Evolutionary conservation across 35 echinoderm and acorn worm genomes (phyloP).

Genomic region (Anneissia japonica): DNA sequence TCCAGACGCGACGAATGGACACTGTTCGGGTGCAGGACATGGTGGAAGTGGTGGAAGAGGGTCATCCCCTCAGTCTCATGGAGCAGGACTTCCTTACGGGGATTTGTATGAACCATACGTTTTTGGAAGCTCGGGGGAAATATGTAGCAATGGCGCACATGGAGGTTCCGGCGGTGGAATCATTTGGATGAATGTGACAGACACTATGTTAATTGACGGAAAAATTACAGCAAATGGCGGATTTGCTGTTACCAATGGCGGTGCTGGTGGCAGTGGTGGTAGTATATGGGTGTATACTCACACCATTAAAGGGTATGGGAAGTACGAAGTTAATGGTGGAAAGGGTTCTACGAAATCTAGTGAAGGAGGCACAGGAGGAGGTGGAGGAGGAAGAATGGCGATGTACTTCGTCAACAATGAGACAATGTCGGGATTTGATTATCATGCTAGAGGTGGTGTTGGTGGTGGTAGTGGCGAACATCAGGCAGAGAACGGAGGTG

Average conservation of each 20-base stretch:
- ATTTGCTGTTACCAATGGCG: slow-evolving; percentile 45
- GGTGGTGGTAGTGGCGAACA: slow-evolving; percentile 8
- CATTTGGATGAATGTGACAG: slow-evolving; percentile 82
- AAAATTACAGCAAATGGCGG: slow-evolving; percentile 83
- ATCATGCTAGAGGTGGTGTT: slow-evolving; percentile 66
- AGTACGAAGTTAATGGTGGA: slow-evolving; percentile 60
- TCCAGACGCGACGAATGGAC: slow-evolving; percentile 30
- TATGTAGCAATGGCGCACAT: slow-evolving; percentile 1
- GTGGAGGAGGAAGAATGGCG: slow-evolving; percentile 60
- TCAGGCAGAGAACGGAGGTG: slow-evolving; percentile 66
- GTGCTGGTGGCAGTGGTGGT: slow-evolving; percentile 74
- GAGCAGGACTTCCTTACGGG: slow-evolving; percentile 74
- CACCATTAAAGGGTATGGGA: slow-evolving; percentile 79
- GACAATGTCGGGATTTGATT: slow-evolving; percentile 64
- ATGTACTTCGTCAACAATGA: slow-evolving; percentile 80
- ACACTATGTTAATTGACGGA: slow-evolving; percentile 71
- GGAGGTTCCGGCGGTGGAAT: slow-evolving; percentile 74
- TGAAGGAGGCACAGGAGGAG: slow-evolving; percentile 60
- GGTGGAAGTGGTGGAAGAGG: slow-evolving; percentile 84
- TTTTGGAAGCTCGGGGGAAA: slow-evolving; percentile 78
- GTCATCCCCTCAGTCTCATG: not conserved
- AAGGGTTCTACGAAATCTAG: slow-evolving; percentile 16
- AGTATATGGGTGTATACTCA: slow-evolving; percentile 76
- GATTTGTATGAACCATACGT: slow-evolving; percentile 85
- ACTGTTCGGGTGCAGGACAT: slow-evolving; percentile 66